phyloP scores from a whole-genome alignment of 2,797 vertebrate species.

The Caiman crocodilus region DNA sequence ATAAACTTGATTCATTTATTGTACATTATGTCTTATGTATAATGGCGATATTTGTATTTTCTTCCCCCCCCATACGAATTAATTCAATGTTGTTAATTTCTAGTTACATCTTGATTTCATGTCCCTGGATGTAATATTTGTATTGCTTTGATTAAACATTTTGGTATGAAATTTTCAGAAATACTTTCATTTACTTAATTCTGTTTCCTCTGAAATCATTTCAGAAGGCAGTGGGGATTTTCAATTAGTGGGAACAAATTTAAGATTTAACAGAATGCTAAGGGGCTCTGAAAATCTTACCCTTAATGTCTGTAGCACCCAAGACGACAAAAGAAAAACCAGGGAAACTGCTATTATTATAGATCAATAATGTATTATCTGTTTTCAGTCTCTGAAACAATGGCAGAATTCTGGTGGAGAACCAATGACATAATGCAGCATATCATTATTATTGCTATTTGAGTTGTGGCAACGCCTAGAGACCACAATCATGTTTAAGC shows the following conservation, averaged over 20 bases:
- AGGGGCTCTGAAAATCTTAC: neutral
- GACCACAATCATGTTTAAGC: neutral
- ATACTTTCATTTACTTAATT: neutral
- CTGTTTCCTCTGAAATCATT: neutral
- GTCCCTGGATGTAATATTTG: neutral
- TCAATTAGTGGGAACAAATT: neutral
- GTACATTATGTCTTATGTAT: neutral
- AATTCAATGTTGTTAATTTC: neutral
- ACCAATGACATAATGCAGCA: too few relatives aligned
- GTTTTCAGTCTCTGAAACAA: neutral
- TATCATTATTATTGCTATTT: neutral
- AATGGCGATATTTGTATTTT: neutral
- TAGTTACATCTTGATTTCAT: neutral
- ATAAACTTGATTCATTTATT: neutral
- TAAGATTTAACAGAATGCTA: neutral
- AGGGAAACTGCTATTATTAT: neutral
- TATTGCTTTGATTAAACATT: neutral
- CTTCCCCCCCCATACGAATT: neutral
- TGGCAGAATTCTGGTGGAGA: neutral
- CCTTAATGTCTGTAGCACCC: neutral
- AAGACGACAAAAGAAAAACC: neutral
- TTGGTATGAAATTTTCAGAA: neutral
- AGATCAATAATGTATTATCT: neutral
- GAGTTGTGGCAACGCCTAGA: neutral
- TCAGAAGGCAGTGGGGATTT: neutral